Conservation (phyloP, 2,113 vertebrate genomes). For the Empidonax alnorum region DNA sequence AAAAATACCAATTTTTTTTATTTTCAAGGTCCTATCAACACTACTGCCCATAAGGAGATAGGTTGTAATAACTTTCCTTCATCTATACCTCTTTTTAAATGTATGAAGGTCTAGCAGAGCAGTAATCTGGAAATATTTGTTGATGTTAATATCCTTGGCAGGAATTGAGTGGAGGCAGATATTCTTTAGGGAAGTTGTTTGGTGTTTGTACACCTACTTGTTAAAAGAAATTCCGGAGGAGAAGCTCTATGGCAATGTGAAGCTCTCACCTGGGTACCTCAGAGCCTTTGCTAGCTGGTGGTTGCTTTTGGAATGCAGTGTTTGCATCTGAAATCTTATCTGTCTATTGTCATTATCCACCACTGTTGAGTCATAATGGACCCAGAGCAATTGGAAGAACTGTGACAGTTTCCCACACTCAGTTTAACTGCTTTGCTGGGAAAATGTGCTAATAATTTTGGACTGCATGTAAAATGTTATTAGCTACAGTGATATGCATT, state of each 20-base stretch:
- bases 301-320: not conserved
- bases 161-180: not conserved
- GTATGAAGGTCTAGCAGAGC: not conserved
- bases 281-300: not conserved
- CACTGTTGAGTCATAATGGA: not conserved
- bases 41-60: not conserved
- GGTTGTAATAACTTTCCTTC: not conserved
- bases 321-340: not conserved
- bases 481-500: not conserved
- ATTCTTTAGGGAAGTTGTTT: not conserved
- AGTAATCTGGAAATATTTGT: not conserved
- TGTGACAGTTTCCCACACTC: not conserved
- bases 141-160: not conserved
- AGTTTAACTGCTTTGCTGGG: not conserved
- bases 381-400: not conserved
- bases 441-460: not conserved
- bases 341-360: not conserved
- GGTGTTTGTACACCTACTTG: not conserved
- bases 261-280: rapidly evolving
- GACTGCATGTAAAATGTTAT: not conserved
- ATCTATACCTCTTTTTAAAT: not conserved
- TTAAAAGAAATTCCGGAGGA: not conserved
- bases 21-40: not conserved
- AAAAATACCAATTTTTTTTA: not conserved
- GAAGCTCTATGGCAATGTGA: not conserved